phyloP scores from a whole-genome alignment of 2,113 vertebrate genomes.

The Rhinogobius similis region DNA sequence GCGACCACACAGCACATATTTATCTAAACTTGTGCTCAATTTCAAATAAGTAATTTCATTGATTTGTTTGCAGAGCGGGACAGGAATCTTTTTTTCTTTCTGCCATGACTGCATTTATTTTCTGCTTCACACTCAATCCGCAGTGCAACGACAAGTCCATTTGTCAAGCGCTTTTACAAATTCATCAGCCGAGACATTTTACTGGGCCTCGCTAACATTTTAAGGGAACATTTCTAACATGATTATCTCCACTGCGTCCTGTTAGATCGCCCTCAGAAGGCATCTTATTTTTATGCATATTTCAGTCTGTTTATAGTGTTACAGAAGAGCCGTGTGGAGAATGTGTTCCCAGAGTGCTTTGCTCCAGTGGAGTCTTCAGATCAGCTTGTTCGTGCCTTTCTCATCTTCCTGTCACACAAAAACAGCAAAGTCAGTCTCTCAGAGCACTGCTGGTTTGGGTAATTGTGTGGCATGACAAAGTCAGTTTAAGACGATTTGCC shows the following conservation, averaged over 20 bases:
- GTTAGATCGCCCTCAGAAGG: not conserved
- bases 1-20: slow-evolving; percentile 2
- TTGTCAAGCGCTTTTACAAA: not conserved
- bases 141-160: slow-evolving; percentile 12
- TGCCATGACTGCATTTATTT: slow-evolving; percentile 30
- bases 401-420: slow-evolving; percentile 21
- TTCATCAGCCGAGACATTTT: not conserved
- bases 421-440: slow-evolving; percentile 25
- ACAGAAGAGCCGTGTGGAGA: slow-evolving; percentile 8
- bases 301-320: not conserved
- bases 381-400: slow-evolving; percentile 32
- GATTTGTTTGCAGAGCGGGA: slow-evolving; percentile 42
- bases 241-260: not conserved
- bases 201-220: not conserved
- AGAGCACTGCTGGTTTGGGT: slow-evolving; percentile 34
- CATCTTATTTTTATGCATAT: slow-evolving; percentile 6
- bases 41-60: slow-evolving; percentile 34
- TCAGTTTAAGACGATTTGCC: slow-evolving; percentile 71
- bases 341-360: slow-evolving; percentile 15
- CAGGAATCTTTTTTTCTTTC: slow-evolving; percentile 26
- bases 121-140: not conserved
- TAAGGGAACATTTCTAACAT: not conserved
- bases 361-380: slow-evolving; percentile 18
- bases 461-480: slow-evolving; percentile 57
- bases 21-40: not conserved